Evolutionary conservation across 2,113 vertebrate species (phyloP), one percentile per base, ranked within the genome.

Genomic region (Narcine bancroftii): DNA sequence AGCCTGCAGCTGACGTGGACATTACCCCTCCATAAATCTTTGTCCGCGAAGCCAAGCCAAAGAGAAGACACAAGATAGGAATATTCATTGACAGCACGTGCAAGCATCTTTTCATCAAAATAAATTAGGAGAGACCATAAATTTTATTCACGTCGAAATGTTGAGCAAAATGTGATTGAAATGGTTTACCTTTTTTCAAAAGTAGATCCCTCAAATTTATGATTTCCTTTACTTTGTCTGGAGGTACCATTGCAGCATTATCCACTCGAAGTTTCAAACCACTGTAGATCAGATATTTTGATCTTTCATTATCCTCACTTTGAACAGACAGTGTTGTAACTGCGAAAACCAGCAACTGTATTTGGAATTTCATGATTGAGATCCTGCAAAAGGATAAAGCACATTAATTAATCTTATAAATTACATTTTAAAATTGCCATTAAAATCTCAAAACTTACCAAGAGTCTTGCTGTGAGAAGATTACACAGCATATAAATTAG

Each of bases 321-420:
- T 91, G 39, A 13, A 10, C 39, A 69, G 42, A 45, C 60, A 69
- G 89, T 65, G 71, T 65, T 9, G 71, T 24, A 29, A 69, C 63
- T 69, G 63, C 15, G 11, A 66, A 42, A 29, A 10, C 39, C 24
- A 91, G 47, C 10, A 91, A 71, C 42, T 33, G 63, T 6, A 19
- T 69, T 17, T 47, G 65, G 89, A 91, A 47, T 29, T 42, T 17
- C 89, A 91, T 91, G 63, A 69, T 69, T 69, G 89, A 21, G 33
- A 47, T 69, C 89, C 89, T 91, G 65, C 24, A 91, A 91, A 42
- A 42, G 42, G 36, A 91, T 91, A 45, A 91, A 45, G 26, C 26
- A 71, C 65, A 47, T 69, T 3, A 91, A 11, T 91, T 91, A 91
- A 71, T 69, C 63, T 47, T 91, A 33, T 69, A 42, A 91, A 15